phyloP scores from a whole-genome alignment of 64 coral and sea anemone genomes.

The Cladopsammia gracilis region DNA sequence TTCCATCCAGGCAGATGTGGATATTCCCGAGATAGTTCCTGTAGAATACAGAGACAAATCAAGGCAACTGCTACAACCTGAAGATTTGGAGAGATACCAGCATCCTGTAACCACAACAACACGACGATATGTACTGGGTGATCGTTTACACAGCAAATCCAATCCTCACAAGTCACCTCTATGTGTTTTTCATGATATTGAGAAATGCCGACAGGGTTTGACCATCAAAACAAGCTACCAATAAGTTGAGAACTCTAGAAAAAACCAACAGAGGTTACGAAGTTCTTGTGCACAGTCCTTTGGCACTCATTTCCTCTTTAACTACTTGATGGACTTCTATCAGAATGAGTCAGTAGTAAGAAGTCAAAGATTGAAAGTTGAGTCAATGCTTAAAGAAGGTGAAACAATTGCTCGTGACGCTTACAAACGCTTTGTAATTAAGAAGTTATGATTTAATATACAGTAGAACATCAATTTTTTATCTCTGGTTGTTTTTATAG shows the following conservation, averaged over 20 bases:
- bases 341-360: conserved; percentile 6
- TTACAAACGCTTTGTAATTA: neutral
- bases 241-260: conserved; percentile 49
- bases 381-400: neutral
- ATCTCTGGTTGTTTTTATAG: too few species aligned
- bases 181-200: conserved; percentile 28
- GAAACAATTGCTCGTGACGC: neutral
- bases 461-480: too few species aligned
- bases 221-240: conserved; percentile 30
- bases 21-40: too few species aligned
- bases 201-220: neutral
- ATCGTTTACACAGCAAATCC: conserved; percentile 16
- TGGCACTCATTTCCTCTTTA: conserved; percentile 20
- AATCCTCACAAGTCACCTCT: conserved; percentile 53
- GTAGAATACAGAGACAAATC: too few species aligned
- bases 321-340: conserved; percentile 60
- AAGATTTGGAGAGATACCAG: neutral
- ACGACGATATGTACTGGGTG: neutral
- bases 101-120: neutral
- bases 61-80: too few species aligned
- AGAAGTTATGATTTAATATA: too few species aligned
- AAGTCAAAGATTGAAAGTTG: neutral
- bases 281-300: conserved; percentile 15
- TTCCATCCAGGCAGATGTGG: too few species aligned
- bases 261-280: neutral